Evolutionary conservation across 2,888 invertebrate species (phyloP), one percentile per base, ranked within the genome.

Genomic region (Nemoura dubitans): DNA sequence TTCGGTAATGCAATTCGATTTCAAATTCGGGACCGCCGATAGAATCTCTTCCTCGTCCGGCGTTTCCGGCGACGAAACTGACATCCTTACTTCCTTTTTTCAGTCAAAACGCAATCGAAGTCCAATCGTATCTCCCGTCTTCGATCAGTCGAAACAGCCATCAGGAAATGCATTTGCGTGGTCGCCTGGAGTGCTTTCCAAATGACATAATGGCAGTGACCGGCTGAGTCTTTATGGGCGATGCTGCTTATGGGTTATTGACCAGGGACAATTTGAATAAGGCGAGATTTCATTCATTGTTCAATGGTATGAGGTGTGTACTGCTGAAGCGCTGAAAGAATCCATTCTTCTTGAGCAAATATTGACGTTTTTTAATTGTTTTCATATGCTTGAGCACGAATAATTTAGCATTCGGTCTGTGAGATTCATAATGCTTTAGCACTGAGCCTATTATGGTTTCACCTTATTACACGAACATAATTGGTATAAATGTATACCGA

Each of bases 1-100:
- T 42, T 30, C 83, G 59, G 59, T 59, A 30, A 83, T 21, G 42
- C 30, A 30, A 43, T 42, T 83, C 25, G 30, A n/a, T 29, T 81
- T 81, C 29, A n/a, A 2, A 21, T 59, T 59, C 1, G 59, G 59
- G 2, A 59, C 81, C 5, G 30, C 29, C 29, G 81, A 6, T 25
- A 29, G 16, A 28, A 30, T 81, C 29, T 0, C 1, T 2, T 21
- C 29, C 78, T 10, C 59, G 14, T 59, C 59, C 59, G 81, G 81
- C 27, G 14, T 36, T 6, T 10, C 81, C 26, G 6, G 0, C 81
- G 81, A 21, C n/a, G 81, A 81, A 81, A n/a, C 81, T 29, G 30
- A 81, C 36, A 29, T 81, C 21, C 81, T 36, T 85, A 76, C 30
- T 25, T 29, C 86, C 2, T 26, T 82, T n/a, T 78, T 59, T 21